Conservation (phyloP, 2,888 invertebrate species). For the Myopa tessellatipennis region DNA sequence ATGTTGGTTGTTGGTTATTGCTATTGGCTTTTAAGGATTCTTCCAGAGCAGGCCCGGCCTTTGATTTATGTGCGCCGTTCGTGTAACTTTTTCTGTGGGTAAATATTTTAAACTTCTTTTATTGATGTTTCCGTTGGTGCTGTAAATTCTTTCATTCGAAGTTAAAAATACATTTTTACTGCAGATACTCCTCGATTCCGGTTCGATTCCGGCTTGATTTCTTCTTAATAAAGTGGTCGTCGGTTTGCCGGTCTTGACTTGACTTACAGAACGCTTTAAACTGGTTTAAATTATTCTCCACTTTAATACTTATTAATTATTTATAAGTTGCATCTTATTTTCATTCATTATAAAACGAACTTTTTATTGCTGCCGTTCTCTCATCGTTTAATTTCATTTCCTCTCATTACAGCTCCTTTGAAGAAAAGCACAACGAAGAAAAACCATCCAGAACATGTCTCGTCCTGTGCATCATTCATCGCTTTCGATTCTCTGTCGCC, state of each 20-base stretch:
- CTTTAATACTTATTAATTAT: slow-evolving; percentile 38
- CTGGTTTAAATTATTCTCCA: slow-evolving; percentile 39
- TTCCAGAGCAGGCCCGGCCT: slow-evolving; percentile 4
- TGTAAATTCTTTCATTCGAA: neutral
- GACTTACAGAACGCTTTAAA: neutral
- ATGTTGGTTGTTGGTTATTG: slow-evolving; percentile 9
- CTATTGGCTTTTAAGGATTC: slow-evolving; percentile 25
- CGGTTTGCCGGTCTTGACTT: neutral
- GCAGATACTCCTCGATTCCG: neutral
- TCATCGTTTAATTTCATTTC: neutral
- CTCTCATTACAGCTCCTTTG: slow-evolving; percentile 36
- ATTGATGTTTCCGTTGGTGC: neutral
- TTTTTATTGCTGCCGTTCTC: neutral
- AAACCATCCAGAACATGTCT: neutral
- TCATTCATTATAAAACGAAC: slow-evolving; percentile 14
- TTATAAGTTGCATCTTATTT: slow-evolving; percentile 37
- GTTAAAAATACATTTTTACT: slow-evolving; percentile 21
- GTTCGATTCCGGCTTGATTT: neutral
- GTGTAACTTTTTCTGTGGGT: neutral
- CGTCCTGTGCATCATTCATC: slow-evolving; percentile 5
- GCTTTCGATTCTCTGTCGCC: neutral
- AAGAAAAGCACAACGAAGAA: neutral
- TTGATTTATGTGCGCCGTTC: slow-evolving; percentile 37
- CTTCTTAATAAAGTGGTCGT: slow-evolving; percentile 8
- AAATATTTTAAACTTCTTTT: neutral